Percentiles rank a stretch among this genome's conserved stretches.
Conservation (phyloP, 2,113 vertebrate species). For the Oenanthe oenanthe region DNA sequence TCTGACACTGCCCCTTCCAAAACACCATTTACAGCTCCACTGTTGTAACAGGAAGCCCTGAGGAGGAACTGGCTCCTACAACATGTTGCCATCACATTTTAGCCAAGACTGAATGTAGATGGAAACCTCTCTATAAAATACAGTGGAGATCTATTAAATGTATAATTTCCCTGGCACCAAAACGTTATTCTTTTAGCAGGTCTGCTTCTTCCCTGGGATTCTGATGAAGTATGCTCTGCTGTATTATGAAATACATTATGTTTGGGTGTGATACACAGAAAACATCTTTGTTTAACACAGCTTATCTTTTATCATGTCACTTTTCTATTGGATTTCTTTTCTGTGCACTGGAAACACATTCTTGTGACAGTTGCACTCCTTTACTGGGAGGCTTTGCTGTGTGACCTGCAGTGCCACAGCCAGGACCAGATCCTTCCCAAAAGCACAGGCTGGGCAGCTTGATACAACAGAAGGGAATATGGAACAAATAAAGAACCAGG, state of each 20-base stretch:
- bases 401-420: not conserved
- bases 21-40: conserved; percentile 49
- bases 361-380: not conserved
- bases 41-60: conserved; percentile 28
- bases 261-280: conserved; percentile 46
- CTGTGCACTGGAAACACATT: conserved; percentile 34
- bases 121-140: conserved; percentile 62
- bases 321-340: conserved; percentile 67
- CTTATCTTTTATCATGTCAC: conserved; percentile 65
- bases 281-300: conserved; percentile 66
- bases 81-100: conserved; percentile 42
- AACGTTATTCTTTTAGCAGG: conserved; percentile 58
- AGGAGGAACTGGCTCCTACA: conserved; percentile 62
- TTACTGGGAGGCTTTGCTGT: not conserved
- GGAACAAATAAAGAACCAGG: not conserved
- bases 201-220: conserved; percentile 48
- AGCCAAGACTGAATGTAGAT: conserved; percentile 59
- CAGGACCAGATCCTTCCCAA: not conserved
- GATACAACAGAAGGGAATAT: not conserved
- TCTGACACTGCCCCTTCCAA: conserved; percentile 55
- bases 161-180: conserved; percentile 61
- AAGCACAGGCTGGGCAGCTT: not conserved
- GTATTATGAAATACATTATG: conserved; percentile 52
- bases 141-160: conserved; percentile 67
- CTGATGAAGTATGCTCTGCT: conserved; percentile 52